These are phyloP conservation scores for Aldrovandia affinis DNA, from an alignment of 2,797 vertebrate species.

Conservation along the genomic window DNA sequence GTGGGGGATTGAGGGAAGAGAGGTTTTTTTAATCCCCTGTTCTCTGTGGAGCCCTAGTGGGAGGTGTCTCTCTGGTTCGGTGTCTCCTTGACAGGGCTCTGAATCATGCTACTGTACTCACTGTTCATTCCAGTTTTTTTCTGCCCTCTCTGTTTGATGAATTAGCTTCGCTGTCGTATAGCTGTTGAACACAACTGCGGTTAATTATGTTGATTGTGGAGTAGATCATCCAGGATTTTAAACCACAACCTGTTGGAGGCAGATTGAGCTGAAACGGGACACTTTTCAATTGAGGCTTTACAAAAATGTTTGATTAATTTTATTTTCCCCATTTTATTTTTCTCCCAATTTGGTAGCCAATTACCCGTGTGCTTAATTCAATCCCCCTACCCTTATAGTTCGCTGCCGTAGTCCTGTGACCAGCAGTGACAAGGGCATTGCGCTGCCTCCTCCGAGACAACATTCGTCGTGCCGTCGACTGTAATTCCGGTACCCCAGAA, in stretches of 20 bases:
- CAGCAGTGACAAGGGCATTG: no score
- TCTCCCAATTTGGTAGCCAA: no score
- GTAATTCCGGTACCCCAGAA: no score
- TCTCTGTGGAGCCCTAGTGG: not conserved
- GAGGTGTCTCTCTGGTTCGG: not conserved
- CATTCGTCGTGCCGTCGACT: no score
- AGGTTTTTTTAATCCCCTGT: not conserved
- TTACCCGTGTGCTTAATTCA: no score
- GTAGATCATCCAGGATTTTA: not conserved
- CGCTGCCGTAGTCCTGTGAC: no score
- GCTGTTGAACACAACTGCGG: not conserved
- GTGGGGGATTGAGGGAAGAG: not conserved
- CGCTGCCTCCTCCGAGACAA: no score
- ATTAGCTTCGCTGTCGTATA: not conserved
- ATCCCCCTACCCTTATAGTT: no score
- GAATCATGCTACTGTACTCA: not conserved
- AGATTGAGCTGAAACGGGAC: not conserved
- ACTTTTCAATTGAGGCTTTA: no score
- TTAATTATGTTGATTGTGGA: not conserved
- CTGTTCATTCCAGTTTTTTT: not conserved
- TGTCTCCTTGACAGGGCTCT: not conserved
- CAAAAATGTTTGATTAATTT: no score
- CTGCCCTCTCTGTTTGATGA: not conserved
- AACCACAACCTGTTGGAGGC: not conserved
- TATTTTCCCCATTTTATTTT: no score